Conservation (phyloP, 1,140 invertebrate genomes). For the Andricus grossulariae region DNA sequence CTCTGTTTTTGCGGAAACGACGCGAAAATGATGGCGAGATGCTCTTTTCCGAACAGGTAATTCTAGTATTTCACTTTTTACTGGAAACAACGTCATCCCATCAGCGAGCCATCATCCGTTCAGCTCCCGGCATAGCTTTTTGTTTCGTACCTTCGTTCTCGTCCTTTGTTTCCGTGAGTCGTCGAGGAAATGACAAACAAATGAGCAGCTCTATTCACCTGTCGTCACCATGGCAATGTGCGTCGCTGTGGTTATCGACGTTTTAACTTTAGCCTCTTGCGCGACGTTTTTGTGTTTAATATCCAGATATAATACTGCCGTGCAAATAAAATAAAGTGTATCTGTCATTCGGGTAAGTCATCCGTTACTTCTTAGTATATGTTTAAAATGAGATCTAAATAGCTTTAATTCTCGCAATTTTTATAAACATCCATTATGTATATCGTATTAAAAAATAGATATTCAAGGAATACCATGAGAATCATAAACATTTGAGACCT, state of each 20-base stretch:
- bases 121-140: constrained; percentile 50
- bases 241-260: constrained; percentile 41
- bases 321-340: no score
- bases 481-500: no score
- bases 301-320: no score
- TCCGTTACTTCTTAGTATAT: no score
- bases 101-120: constrained; percentile 43
- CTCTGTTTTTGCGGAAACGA: constrained; percentile 48
- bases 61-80: constrained; percentile 54
- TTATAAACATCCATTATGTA: no score
- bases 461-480: no score
- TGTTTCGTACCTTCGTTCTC: constrained; percentile 53
- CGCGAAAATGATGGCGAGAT: constrained; percentile 49
- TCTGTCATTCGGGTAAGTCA: no score
- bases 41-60: constrained; percentile 61
- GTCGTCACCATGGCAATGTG: constrained; percentile 58
- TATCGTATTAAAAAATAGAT: no score
- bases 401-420: no score
- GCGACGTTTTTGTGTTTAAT: neutral
- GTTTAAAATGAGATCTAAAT: no score
- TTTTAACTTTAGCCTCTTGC: constrained; percentile 16
- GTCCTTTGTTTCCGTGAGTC: constrained; percentile 60
- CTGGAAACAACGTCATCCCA: constrained; percentile 55
- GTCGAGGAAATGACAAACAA: constrained; percentile 69
- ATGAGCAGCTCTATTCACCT: constrained; percentile 57